Evolutionary conservation across 2,888 invertebrate genomes (phyloP), one percentile per base, ranked within the genome.

Genomic region (Taphrorychus bicolor): DNA sequence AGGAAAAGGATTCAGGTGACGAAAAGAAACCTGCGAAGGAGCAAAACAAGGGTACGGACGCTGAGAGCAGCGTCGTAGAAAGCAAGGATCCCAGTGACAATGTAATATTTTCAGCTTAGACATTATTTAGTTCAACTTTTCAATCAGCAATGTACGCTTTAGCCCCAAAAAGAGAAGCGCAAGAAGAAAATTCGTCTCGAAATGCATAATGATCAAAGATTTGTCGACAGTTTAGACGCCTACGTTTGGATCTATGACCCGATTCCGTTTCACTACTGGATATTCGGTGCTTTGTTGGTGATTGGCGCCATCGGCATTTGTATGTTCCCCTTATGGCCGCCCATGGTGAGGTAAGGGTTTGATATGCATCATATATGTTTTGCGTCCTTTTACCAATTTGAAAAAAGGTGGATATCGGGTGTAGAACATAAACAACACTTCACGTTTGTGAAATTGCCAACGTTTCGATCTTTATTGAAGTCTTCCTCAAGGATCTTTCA

Each of bases 231-330:
- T 16, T 87, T 91, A 40, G 98, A 98, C 82, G 97, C 97, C 0
- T 98, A 94, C 83, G 97, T 98, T 19, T 98, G 98, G 98, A 93
- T 98, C 71, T 98, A 96, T 83, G 97, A 98, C 83, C 97, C 98
- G 0, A 94, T 97, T 80, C 96, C 97, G 42, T 89, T 93, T 81
- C 91, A 94, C 83, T 95, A 95, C 83, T 97, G 97, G 93, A 87
- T 97, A 73, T 92, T 94, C 77, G 98, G 98, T n/a, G 88, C 91
- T 5, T 84, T 94, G 3, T 85, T 94, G 71, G 95, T 99, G 23
- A 84, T 98, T 61, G 98, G 95, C 18, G 95, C 97, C 23, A 95
- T 98, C 76, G 93, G 91, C 11, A 90, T 99, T 41, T 99, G 99
- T 83, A 87, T 99, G 80, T 99, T 98, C 85, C 99, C 99, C n/a